Percentiles rank a stretch among this genome's conserved stretches.
Evolutionary conservation across 2,113 vertebrate species (phyloP).

Genomic region (Gallinago paraguaiae): DNA sequence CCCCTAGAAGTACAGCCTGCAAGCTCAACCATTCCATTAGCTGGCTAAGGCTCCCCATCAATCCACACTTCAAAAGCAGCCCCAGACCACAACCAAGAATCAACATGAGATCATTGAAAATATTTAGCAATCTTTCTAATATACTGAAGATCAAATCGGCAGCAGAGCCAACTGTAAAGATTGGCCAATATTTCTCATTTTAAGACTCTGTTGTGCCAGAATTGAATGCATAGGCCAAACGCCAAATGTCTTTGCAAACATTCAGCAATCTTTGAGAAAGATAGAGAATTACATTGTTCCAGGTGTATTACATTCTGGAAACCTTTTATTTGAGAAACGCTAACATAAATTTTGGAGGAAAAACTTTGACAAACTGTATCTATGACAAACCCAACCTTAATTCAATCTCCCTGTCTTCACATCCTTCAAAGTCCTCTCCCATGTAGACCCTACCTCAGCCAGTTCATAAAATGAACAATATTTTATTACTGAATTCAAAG

Average conservation of each 20-base stretch:
- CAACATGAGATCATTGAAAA: neutral
- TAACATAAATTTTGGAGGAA: neutral
- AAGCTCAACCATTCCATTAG: neutral
- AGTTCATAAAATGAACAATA: neutral
- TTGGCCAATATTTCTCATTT: neutral
- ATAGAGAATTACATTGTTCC: neutral
- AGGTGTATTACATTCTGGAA: neutral
- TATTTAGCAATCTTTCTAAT: neutral
- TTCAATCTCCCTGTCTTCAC: neutral
- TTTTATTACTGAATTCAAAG: neutral
- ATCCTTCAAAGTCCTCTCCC: neutral
- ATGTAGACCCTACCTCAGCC: neutral
- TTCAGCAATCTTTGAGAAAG: neutral
- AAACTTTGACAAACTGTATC: neutral
- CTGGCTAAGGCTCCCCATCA: neutral
- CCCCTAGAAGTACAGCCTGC: neutral
- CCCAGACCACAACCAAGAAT: neutral
- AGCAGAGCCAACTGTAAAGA: neutral
- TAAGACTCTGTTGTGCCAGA: neutral
- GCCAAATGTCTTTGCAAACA: neutral
- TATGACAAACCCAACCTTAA: neutral
- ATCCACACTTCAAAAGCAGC: neutral
- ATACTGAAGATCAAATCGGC: neutral
- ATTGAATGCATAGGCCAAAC: accelerated
- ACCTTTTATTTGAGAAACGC: neutral